Evolutionary conservation across 2,888 invertebrate genomes (phyloP).

Genomic region (Pteria penguin): DNA sequence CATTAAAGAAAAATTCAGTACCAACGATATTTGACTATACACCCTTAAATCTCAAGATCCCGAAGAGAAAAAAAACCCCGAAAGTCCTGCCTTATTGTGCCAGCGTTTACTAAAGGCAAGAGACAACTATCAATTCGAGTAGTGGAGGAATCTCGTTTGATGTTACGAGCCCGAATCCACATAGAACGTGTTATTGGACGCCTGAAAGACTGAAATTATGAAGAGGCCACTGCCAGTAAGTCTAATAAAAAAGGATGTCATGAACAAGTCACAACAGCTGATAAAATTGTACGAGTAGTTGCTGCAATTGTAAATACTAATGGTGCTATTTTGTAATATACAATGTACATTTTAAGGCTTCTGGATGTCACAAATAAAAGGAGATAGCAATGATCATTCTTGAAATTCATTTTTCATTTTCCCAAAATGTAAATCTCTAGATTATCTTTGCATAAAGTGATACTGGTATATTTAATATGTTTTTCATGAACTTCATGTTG

Average conservation of each 20-base stretch:
- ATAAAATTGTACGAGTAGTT: constrained; percentile 5
- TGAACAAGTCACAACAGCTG: background rate
- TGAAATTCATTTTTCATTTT: no score
- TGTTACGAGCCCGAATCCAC: background rate
- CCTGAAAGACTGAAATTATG: constrained; percentile 9
- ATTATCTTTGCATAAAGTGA: no score
- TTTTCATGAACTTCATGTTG: no score
- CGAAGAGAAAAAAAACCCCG: no score
- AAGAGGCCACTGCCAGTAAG: background rate
- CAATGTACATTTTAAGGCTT: no score
- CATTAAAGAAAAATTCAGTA: background rate
- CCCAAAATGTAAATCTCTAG: no score
- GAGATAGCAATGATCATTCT: no score
- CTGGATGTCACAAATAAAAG: no score
- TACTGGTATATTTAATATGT: no score
- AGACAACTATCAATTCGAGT: background rate
- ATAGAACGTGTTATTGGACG: constrained; percentile 13
- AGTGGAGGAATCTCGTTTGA: background rate
- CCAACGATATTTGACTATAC: background rate
- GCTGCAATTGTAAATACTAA: constrained; percentile 14
- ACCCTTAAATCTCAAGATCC: no score
- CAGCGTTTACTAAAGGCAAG: constrained; percentile 29
- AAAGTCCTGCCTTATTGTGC: no score
- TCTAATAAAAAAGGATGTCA: background rate
- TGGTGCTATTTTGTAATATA: background rate